Evolutionary conservation across 2,797 vertebrate genomes (phyloP).

Genomic region (Sebastes matsubarae): DNA sequence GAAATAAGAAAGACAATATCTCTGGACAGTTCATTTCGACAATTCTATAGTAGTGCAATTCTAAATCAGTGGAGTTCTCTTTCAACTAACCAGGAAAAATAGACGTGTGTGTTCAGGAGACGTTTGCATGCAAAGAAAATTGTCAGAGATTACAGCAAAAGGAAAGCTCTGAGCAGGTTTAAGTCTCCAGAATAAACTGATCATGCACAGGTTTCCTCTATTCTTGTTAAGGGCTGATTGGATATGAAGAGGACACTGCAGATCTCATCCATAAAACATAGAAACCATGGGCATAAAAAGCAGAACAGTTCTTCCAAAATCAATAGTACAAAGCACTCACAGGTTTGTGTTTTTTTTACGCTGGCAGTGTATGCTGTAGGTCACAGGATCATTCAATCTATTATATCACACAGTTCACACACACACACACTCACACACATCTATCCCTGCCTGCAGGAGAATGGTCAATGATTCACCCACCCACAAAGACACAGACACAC

Average conservation of each 20-base stretch:
- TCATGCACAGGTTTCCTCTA: not conserved
- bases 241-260: not conserved
- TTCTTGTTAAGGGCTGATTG: slow-evolving; percentile 3
- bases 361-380: slow-evolving; percentile 38
- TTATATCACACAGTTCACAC: slow-evolving; percentile 54
- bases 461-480: slow-evolving; percentile 61
- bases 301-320: slow-evolving; percentile 32
- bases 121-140: not conserved
- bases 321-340: slow-evolving; percentile 41
- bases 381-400: slow-evolving; percentile 57
- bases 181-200: not conserved
- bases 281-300: slow-evolving; percentile 18
- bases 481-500: slow-evolving; percentile 34
- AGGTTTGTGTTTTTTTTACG: slow-evolving; percentile 38
- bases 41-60: not conserved
- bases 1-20: not conserved
- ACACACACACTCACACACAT: slow-evolving; percentile 29
- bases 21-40: not conserved
- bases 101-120: not conserved
- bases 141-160: not conserved
- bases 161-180: not conserved
- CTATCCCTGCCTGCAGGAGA: slow-evolving; percentile 46
- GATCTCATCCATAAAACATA: slow-evolving; percentile 29
- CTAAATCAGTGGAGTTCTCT: not conserved
- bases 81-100: not conserved